Evolutionary conservation across 1,140 invertebrate genomes (phyloP).

Genomic region (Zaprionus ghesquierei): DNA sequence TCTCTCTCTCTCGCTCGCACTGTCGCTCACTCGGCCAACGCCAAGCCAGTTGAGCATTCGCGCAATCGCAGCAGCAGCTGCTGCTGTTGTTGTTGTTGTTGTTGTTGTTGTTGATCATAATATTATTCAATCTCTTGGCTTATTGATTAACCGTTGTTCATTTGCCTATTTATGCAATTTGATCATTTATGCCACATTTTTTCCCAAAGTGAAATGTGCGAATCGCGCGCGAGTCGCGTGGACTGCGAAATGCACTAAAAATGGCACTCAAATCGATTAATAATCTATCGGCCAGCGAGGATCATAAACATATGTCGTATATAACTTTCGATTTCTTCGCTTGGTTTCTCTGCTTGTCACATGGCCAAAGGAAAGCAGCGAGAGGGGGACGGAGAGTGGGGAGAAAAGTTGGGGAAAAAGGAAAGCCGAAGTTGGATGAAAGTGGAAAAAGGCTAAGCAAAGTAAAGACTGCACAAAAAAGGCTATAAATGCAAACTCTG

Average conservation of each 20-base stretch:
- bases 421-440: background rate
- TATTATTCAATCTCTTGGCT: constrained; percentile 75
- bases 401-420: background rate
- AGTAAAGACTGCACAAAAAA: background rate
- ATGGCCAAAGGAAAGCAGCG: background rate
- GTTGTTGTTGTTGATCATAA: constrained; percentile 37
- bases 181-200: constrained; percentile 40
- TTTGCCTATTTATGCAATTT: constrained; percentile 80
- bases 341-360: background rate
- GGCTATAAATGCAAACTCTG: too few relatives aligned
- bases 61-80: constrained; percentile 25
- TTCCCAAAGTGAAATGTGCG: constrained; percentile 25
- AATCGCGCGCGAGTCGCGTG: background rate
- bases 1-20: background rate
- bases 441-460: background rate
- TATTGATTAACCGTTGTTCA: constrained; percentile 79
- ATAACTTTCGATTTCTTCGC: background rate
- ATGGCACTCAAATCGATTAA: background rate
- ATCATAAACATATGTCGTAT: background rate
- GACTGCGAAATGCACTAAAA: constrained; percentile 23
- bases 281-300: background rate
- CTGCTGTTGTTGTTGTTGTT: constrained; percentile 2
- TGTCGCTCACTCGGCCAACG: background rate
- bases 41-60: constrained; percentile 36
- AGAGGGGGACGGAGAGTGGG: background rate